Conservation (phyloP, 2,113 vertebrate genomes). For the Anseranas semipalmata region DNA sequence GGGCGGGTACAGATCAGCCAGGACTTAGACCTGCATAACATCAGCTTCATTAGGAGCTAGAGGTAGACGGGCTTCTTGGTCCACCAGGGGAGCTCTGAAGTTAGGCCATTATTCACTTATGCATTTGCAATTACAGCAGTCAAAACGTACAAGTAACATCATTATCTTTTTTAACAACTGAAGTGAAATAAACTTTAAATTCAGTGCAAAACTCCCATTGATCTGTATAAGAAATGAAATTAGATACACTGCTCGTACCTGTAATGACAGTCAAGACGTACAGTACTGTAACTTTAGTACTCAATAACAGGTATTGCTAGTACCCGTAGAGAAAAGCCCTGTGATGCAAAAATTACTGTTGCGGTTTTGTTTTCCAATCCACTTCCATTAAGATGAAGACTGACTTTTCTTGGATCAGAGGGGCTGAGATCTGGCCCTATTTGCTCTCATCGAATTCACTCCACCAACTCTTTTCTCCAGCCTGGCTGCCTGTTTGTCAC, state of each 20-base stretch:
- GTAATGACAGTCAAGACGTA: not conserved
- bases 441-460: not conserved
- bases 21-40: not conserved
- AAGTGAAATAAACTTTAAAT: not conserved
- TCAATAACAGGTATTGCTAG: not conserved
- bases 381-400: not conserved
- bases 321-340: not conserved
- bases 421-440: not conserved
- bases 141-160: fast-evolving
- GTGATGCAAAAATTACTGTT: not conserved
- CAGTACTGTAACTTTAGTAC: not conserved
- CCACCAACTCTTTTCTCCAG: not conserved
- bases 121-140: not conserved
- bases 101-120: not conserved
- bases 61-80: not conserved
- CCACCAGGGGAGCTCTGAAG: not conserved
- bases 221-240: not conserved
- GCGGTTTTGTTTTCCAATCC: not conserved
- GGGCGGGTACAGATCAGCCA: not conserved
- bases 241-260: not conserved
- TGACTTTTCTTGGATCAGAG: not conserved
- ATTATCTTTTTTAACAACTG: not conserved
- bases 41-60: not conserved
- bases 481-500: not conserved
- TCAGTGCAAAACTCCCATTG: not conserved